These are phyloP conservation scores for Cantharis flavilabris DNA, from an alignment of 2,888 invertebrate genomes.

Conservation along the genomic window DNA sequence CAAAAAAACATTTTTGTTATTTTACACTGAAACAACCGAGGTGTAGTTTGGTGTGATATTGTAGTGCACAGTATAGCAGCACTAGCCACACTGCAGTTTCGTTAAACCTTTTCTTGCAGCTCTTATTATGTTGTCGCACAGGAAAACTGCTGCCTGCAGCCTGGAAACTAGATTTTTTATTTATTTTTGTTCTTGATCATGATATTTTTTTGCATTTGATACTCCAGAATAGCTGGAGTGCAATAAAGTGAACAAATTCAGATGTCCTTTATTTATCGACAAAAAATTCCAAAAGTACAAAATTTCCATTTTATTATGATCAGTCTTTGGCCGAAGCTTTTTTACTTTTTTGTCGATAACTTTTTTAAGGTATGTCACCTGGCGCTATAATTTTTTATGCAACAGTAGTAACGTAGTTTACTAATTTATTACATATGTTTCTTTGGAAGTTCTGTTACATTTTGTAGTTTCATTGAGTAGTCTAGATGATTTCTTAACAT, in stretches of 20 bases:
- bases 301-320: neutral
- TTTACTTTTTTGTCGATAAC: constrained; percentile 24
- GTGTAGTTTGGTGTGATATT: constrained; percentile 55
- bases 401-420: constrained; percentile 3
- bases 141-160: constrained; percentile 31
- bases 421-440: constrained; percentile 7
- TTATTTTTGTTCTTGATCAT: constrained; percentile 11
- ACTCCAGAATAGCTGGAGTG: constrained; percentile 23
- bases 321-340: neutral
- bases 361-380: constrained; percentile 23
- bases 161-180: constrained; percentile 27
- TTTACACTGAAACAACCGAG: constrained; percentile 42
- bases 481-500: neutral
- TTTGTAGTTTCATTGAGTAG: neutral
- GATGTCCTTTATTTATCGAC: constrained; percentile 13
- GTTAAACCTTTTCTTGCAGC: constrained; percentile 32
- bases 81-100: constrained; percentile 41
- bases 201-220: constrained; percentile 19
- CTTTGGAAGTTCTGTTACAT: constrained; percentile 9
- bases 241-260: constrained; percentile 3
- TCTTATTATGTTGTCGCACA: constrained; percentile 32
- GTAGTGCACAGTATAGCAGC: constrained; percentile 44
- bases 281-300: constrained; percentile 15
- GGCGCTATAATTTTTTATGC: constrained; percentile 2
- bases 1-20: neutral